Conservation (phyloP, 2,797 vertebrate species). For the Enteromius trimaculatus region DNA sequence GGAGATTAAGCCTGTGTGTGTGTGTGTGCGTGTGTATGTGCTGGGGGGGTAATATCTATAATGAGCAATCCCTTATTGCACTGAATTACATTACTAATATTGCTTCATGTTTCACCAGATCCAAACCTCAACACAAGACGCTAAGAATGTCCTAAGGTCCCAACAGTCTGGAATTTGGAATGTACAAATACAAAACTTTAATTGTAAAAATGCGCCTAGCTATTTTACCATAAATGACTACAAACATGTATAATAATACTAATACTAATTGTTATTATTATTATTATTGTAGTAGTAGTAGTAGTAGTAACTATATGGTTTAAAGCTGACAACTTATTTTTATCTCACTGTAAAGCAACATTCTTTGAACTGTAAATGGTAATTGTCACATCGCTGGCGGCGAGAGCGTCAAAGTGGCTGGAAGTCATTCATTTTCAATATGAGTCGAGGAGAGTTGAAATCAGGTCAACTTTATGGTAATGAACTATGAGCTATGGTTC, state of each 20-base stretch:
- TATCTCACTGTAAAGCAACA: neutral
- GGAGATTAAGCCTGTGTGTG: constrained; percentile 13
- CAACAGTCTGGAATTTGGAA: neutral
- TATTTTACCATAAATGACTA: neutral
- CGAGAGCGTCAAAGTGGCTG: no score
- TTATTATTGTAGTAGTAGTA: neutral
- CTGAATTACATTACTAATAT: constrained; percentile 38
- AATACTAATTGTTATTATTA: neutral
- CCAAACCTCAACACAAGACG: neutral
- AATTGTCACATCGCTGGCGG: neutral
- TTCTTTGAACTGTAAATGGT: neutral
- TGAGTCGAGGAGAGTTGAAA: no score
- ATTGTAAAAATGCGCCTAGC: neutral
- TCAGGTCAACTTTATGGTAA: no score
- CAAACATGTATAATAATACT: neutral
- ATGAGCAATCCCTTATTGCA: constrained; percentile 23
- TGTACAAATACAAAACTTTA: constrained; percentile 2
- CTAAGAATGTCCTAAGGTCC: neutral
- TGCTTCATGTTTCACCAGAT: constrained; percentile 34
- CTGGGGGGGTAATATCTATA: constrained; percentile 38
- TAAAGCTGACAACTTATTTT: neutral
- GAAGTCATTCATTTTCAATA: no score
- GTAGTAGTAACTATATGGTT: neutral
- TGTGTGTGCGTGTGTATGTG: constrained; percentile 5
- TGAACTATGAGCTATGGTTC: no score